phyloP scores from a whole-genome alignment of 2,888 invertebrate genomes.

The Sesia bembeciformis region DNA sequence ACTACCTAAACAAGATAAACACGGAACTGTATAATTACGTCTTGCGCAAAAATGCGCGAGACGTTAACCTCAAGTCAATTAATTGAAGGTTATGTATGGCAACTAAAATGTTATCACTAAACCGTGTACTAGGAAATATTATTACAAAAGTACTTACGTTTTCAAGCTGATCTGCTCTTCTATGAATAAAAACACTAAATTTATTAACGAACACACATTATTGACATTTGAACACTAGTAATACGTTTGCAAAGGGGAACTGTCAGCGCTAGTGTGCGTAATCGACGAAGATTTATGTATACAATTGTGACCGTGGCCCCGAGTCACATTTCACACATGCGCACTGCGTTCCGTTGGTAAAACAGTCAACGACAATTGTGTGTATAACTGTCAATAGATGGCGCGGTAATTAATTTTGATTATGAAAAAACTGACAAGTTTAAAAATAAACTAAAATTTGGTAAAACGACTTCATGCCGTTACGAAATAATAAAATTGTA shows the following conservation, averaged over 20 bases:
- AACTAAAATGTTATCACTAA: too few species aligned
- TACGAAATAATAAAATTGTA: too few species aligned
- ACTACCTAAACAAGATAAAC: not conserved
- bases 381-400: constrained; percentile 28
- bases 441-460: too few species aligned
- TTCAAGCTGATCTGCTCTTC: not conserved
- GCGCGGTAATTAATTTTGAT: constrained; percentile 14
- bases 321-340: constrained; percentile 48
- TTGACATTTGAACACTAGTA: constrained; percentile 28
- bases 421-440: too few species aligned
- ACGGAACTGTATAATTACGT: not conserved
- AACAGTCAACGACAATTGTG: constrained; percentile 19
- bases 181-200: constrained; percentile 20
- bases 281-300: constrained; percentile 12
- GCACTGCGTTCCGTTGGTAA: constrained; percentile 34
- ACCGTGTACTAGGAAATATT: not conserved
- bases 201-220: constrained; percentile 35
- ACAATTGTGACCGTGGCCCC: constrained; percentile 57
- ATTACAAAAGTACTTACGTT: not conserved
- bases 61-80: too few species aligned
- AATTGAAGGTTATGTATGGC: too few species aligned
- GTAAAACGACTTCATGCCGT: too few species aligned
- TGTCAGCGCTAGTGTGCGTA: constrained; percentile 35
- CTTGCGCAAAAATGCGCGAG: too few species aligned
- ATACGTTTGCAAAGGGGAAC: constrained; percentile 42